These are phyloP conservation scores for Drosophila mojavensis DNA, from an alignment of 1,140 invertebrate species.

Conservation along the genomic window DNA sequence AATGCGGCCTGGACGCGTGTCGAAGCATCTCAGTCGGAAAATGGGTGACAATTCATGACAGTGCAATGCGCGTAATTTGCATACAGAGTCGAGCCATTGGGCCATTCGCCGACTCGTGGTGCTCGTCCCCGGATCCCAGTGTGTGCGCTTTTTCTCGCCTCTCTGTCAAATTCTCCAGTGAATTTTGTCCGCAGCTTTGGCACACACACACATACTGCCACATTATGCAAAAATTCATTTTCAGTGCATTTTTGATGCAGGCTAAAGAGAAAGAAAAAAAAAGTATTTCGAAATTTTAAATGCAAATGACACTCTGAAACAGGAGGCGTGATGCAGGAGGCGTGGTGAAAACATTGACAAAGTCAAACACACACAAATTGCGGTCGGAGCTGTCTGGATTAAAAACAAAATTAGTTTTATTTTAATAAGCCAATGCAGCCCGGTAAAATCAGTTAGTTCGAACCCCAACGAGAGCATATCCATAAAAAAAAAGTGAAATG, in stretches of 20 bases:
- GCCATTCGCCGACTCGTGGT: constrained; percentile 35
- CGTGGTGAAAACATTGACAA: constrained; percentile 21
- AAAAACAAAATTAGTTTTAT: constrained; percentile 69
- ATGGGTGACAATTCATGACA: constrained; percentile 81
- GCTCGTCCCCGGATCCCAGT: constrained; percentile 8
- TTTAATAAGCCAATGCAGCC: constrained; percentile 63
- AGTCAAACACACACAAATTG: constrained; percentile 50
- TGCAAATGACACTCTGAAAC: constrained; percentile 65
- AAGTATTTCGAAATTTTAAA: constrained; percentile 60
- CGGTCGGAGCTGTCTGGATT: constrained; percentile 54
- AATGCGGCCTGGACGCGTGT: constrained; percentile 51
- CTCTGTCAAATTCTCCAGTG: constrained; percentile 55
- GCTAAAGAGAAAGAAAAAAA: constrained; percentile 33
- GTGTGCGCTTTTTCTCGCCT: constrained; percentile 41
- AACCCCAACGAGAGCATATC: background rate
- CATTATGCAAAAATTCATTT: constrained; percentile 65
- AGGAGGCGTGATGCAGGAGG: constrained; percentile 5
- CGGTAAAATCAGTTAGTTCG: constrained; percentile 49
- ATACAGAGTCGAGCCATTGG: constrained; percentile 58
- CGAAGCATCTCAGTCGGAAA: constrained; percentile 80
- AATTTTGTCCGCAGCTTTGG: constrained; percentile 53
- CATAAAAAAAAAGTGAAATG: too few species aligned
- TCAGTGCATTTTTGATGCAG: constrained; percentile 57
- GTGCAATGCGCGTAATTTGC: constrained; percentile 78
- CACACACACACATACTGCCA: constrained; percentile 26